Evolutionary conservation across 37 sponge, comb jelly and placozoan genomes (phyloP), one percentile per base, ranked within the genome.

Genomic region (Dysidea cf. avara): DNA sequence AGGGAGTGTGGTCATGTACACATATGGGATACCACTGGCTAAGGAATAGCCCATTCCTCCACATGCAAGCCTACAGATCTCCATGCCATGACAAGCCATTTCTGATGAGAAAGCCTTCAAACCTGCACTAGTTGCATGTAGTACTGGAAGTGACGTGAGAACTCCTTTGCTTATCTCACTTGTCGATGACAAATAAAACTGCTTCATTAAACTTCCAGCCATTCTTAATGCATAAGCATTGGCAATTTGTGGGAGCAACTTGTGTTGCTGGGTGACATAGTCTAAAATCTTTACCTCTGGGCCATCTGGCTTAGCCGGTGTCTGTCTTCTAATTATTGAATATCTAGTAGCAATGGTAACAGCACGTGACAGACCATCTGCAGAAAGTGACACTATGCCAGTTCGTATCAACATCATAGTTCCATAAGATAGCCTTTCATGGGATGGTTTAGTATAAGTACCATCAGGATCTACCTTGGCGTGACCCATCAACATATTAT

Each of bases 361-460:
- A 7, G 79, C 78, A 51, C 64, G 48, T 57, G 86, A 69, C 57
- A 84, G 46, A 18, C 18, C 28, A 47, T 61, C 58, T n/a, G 72
- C 33, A 3, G 72, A 75, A 14, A 34, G 32, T 18, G 39, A 2
- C 16, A 60, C 56, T n/a, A 84, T 34, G 11, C 30, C 61, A 24
- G 57, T 53, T 35, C 86, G 85, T 0, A 84, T 58, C 16, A 68
- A 49, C 53, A 79, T 61, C 86, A 84, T 84, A 13, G 86, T 79
- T 0, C 96, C 93, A 55, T 96, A 96, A 1, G 85, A 20, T 13
- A 88, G 64, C 77, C 89, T 92, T 22, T 52, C 69, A 63, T 24
- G 9, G 20, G 76, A 18, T 9, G 76, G 79, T 16, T 37, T 33
- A 6, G 29, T 31, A 47, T 84, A 84, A 13, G 56, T 69, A 1